Evolutionary conservation across 2,797 vertebrate species (phyloP), one percentile per base, ranked within the genome.

Genomic region (Melanogrammus aeglefinus): DNA sequence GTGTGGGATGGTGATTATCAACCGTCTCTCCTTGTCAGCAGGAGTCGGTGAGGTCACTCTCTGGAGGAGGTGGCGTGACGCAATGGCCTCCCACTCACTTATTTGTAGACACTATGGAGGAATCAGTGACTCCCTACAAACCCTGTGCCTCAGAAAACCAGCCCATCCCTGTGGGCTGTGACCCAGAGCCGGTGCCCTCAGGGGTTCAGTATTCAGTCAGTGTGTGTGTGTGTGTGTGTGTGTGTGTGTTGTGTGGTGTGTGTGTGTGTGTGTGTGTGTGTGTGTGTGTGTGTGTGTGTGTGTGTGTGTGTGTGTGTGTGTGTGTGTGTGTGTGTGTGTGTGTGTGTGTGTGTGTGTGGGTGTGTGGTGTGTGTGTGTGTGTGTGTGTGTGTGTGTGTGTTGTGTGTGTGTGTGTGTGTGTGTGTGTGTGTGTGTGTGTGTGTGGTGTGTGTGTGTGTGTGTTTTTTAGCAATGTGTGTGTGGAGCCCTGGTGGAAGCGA

Each of bases 41-140:
- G 69, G 88, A 86, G 86, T 87, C 83, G 72, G 79, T 84, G 69
- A 84, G 90, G 87, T 90, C 84, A 82, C 88, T 35, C 36, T 63
- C 85, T 86, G 89, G 88, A 86, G 89, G 88, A 86, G 89, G 90
- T 83, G 87, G 86, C 80, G 86, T 92, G 91, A 92, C 81, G 89
- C 88, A 88, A 84, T 83, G 85, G 1, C 38, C 87, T 83, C 89
- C 90, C 81, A 89, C 91, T 83, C 81, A 57, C 78, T 75, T 41
- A 80, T 85, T 86, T 83, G 85, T 82, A 84, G 85, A 89, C 85
- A 80, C 79, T 63, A 9, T 81, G 74, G 78, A 29, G 21, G 33
- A 82, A 27, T 31, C 12, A 18, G 69, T 71, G 72, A 38, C 35
- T 39, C 35, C 1, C 2, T 13, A 31, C 27, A 70, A 82, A 75